Evolutionary conservation across 2,797 vertebrate genomes (phyloP).

Genomic region (Gorsachius magnificus): DNA sequence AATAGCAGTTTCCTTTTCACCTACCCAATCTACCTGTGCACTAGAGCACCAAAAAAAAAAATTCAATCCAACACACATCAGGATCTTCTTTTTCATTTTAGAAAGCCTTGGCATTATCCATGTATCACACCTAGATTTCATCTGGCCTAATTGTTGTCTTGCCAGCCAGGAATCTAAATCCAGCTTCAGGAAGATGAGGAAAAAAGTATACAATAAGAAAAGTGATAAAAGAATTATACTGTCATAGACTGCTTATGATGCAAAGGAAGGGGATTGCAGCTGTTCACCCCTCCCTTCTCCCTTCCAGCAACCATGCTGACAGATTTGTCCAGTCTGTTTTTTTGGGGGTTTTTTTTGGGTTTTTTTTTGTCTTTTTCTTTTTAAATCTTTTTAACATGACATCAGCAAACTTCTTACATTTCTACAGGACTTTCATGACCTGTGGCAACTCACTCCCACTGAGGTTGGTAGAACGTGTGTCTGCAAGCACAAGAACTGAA

Average conservation of each 20-base stretch:
- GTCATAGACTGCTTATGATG: not conserved
- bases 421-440: not conserved
- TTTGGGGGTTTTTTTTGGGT: accelerated
- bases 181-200: not conserved
- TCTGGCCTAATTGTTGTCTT: not conserved
- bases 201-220: not conserved
- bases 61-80: not conserved
- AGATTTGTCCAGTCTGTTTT: not conserved
- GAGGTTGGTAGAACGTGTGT: not conserved
- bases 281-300: not conserved
- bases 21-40: not conserved
- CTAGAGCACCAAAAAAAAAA: not conserved
- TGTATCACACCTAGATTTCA: not conserved
- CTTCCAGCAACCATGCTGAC: not conserved
- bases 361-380: not conserved
- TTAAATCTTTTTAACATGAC: not conserved
- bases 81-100: not conserved
- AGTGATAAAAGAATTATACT: not conserved
- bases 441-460: not conserved
- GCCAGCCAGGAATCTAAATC: not conserved
- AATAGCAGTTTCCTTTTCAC: not conserved
- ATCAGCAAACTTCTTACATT: not conserved
- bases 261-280: not conserved
- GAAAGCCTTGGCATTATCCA: not conserved
- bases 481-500: not conserved